Percentiles rank a stretch among this genome's conserved stretches.
Evolutionary conservation across 2,797 vertebrate species (phyloP).

Genomic region (Neomorphus geoffroyi): DNA sequence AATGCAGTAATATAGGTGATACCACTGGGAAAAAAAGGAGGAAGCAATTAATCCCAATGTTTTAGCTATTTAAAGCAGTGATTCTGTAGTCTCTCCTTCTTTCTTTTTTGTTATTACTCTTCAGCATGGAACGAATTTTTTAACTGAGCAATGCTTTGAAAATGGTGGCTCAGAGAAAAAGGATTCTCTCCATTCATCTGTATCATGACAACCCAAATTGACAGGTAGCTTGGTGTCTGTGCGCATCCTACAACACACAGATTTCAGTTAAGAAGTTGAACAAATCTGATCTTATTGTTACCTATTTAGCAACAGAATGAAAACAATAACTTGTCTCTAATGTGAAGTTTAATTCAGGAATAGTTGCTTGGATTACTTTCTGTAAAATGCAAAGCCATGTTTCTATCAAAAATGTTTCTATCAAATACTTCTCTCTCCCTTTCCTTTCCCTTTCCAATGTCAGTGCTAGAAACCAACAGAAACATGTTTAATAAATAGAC

Average conservation of each 20-base stretch:
- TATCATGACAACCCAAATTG: neutral
- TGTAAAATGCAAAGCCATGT: neutral
- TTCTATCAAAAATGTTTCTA: neutral
- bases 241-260: rapidly evolving
- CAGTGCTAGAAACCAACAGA: neutral
- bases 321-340: neutral
- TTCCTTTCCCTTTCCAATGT: neutral
- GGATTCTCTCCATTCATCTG: neutral
- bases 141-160: neutral
- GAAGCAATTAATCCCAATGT: rapidly evolving
- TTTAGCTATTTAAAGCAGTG: neutral
- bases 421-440: neutral
- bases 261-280: neutral
- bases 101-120: neutral
- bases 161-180: neutral
- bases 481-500: neutral
- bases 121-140: neutral
- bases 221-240: neutral
- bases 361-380: neutral
- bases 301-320: neutral
- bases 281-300: neutral
- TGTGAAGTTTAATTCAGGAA: neutral
- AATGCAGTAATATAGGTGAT: neutral
- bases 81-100: neutral
- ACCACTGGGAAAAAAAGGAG: neutral